Evolutionary conservation across 2,113 vertebrate genomes (phyloP).

Genomic region (Podilymbus podiceps): DNA sequence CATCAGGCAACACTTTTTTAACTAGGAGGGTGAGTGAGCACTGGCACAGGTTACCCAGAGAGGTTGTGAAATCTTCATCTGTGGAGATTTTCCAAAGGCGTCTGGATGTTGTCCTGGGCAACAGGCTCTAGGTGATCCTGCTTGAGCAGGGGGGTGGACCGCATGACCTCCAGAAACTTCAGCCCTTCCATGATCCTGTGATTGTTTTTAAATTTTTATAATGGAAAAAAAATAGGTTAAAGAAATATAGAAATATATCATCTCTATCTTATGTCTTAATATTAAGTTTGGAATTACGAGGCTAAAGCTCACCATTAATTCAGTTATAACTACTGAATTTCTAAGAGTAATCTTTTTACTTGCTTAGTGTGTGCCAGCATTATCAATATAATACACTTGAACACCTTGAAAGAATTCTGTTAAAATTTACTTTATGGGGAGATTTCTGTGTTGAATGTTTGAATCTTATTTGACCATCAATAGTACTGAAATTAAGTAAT

Average conservation of each 20-base stretch:
- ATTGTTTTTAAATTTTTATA: not conserved
- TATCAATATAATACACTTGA: not conserved
- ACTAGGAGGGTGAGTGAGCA: not conserved
- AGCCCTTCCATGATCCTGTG: not conserved
- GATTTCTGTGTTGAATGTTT: not conserved
- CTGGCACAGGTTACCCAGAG: not conserved
- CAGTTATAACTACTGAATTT: not conserved
- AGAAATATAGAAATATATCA: not conserved
- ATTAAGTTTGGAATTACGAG: not conserved
- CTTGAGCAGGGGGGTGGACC: not conserved
- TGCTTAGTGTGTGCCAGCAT: not conserved
- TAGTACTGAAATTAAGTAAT: not conserved
- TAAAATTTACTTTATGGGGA: not conserved
- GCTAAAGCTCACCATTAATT: not conserved
- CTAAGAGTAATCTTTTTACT: not conserved
- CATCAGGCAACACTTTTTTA: not conserved
- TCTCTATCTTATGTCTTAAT: not conserved
- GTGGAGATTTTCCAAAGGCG: not conserved
- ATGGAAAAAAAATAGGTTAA: not conserved
- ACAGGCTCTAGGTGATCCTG: not conserved
- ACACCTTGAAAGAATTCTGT: not conserved
- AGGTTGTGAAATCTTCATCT: not conserved
- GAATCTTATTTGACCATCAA: not conserved
- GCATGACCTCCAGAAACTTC: not conserved
- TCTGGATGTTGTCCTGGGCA: rapidly evolving